Conservation (phyloP, 2,888 invertebrate species). For the Tetragonisca angustula region DNA sequence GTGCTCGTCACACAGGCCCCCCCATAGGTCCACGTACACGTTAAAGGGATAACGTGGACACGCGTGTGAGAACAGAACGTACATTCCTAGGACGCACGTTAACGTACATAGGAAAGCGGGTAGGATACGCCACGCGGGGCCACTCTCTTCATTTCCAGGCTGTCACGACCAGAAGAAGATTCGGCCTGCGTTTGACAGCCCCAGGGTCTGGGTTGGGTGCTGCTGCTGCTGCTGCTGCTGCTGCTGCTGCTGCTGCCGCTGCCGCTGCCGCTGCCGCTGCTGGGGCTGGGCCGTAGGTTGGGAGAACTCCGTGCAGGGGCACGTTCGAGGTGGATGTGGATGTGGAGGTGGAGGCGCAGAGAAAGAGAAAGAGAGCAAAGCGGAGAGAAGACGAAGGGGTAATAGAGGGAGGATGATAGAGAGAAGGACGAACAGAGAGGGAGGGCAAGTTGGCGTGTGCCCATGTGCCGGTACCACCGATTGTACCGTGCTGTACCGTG, state of each 20-base stretch:
- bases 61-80: constrained; percentile 67
- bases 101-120: constrained; percentile 74
- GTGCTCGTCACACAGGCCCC: constrained; percentile 52
- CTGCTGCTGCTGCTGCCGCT: constrained; percentile 65
- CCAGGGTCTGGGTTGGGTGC: constrained; percentile 83
- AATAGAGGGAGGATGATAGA: constrained; percentile 21
- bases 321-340: constrained; percentile 69
- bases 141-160: constrained; percentile 84
- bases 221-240: constrained; percentile 55
- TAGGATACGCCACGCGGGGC: constrained; percentile 78
- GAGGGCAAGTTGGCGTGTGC: constrained; percentile 68
- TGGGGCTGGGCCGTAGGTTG: constrained; percentile 71
- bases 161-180: constrained; percentile 83
- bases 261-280: constrained; percentile 61
- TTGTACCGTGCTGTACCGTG: constrained; percentile 70
- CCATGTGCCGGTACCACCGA: constrained; percentile 74
- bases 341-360: constrained; percentile 47
- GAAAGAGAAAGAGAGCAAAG: constrained; percentile 50
- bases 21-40: constrained; percentile 49
- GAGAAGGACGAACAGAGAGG: constrained; percentile 25
- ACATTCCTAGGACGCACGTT: constrained; percentile 71
- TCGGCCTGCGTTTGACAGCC: constrained; percentile 84
- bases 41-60: constrained; percentile 70
- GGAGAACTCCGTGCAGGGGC: constrained; percentile 75
- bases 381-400: constrained; percentile 56